Percentiles rank a stretch among this genome's conserved stretches.
Evolutionary conservation across 2,797 vertebrate species (phyloP).

Genomic region (Coendou prehensilis): DNA sequence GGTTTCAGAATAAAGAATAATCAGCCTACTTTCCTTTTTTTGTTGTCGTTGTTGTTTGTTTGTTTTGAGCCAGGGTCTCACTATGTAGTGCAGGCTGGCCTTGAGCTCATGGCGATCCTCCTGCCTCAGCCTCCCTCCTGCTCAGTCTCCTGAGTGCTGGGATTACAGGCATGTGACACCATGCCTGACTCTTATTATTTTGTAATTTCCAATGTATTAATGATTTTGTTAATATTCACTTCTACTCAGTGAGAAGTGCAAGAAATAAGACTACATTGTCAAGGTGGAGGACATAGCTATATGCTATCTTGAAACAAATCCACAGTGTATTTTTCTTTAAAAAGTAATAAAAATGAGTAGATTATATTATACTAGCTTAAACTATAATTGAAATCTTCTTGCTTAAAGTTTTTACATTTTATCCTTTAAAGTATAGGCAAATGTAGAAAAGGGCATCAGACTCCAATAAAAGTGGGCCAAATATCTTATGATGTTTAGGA

Average conservation of each 20-base stretch:
- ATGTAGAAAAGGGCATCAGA: not conserved
- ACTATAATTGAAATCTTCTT: slow-evolving; percentile 3
- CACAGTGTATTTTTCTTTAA: not conserved
- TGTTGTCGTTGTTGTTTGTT: no score
- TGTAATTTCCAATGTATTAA: slow-evolving; percentile 35
- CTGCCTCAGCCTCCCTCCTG: no score
- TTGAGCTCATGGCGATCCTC: no score
- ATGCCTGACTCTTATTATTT: not conserved
- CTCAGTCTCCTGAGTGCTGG: no score
- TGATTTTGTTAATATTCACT: slow-evolving; percentile 43
- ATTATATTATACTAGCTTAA: slow-evolving; percentile 18
- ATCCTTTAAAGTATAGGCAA: slow-evolving; percentile 6
- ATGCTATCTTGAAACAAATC: slow-evolving; percentile 32
- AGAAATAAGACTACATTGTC: not conserved
- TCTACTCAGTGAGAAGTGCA: slow-evolving; percentile 29
- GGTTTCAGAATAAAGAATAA: slow-evolving; percentile 44
- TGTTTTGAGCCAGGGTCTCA: no score
- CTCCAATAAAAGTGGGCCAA: not conserved
- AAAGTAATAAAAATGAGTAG: not conserved
- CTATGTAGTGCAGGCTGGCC: no score
- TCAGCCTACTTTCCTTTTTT: not conserved
- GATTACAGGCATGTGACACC: no score
- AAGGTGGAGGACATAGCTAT: slow-evolving; percentile 5
- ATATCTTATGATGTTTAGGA: not conserved
- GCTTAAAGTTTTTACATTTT: not conserved